These are phyloP conservation scores for Mesochorus sp. DNA, from an alignment of 2,888 invertebrate genomes.

Conservation along the genomic window DNA sequence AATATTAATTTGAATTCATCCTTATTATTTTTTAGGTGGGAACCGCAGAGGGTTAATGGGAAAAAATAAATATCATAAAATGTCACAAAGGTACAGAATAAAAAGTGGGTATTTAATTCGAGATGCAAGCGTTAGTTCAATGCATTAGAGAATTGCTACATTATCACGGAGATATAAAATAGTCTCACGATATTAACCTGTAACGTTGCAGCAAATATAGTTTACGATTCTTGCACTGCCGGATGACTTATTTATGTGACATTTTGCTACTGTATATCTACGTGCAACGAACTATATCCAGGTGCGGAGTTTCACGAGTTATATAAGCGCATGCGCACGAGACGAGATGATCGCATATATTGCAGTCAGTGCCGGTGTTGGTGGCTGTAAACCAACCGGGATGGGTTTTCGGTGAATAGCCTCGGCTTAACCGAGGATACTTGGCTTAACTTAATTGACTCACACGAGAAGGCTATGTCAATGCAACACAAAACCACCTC, in stretches of 20 bases:
- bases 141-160: too few relatives aligned
- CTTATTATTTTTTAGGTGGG: too few relatives aligned
- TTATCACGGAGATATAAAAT: neutral
- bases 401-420: conserved; percentile 24
- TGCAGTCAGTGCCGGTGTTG: neutral
- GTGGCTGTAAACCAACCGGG: conserved; percentile 8
- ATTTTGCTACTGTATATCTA: neutral
- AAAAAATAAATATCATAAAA: too few relatives aligned
- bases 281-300: neutral
- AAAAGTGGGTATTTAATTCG: too few relatives aligned
- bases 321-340: neutral
- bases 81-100: too few relatives aligned
- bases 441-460: conserved; percentile 36
- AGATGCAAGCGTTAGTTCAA: too few relatives aligned
- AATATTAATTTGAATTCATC: too few relatives aligned
- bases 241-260: neutral
- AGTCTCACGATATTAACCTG: too few relatives aligned
- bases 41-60: too few relatives aligned
- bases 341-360: neutral
- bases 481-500: neutral
- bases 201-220: neutral
- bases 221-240: neutral
- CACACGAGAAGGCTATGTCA: conserved; percentile 1
- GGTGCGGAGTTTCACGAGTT: neutral
- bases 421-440: neutral